Percentiles rank a stretch among this genome's conserved stretches.
phyloP scores from a whole-genome alignment of 2,113 vertebrate genomes.

The Trematomus loennbergii region DNA sequence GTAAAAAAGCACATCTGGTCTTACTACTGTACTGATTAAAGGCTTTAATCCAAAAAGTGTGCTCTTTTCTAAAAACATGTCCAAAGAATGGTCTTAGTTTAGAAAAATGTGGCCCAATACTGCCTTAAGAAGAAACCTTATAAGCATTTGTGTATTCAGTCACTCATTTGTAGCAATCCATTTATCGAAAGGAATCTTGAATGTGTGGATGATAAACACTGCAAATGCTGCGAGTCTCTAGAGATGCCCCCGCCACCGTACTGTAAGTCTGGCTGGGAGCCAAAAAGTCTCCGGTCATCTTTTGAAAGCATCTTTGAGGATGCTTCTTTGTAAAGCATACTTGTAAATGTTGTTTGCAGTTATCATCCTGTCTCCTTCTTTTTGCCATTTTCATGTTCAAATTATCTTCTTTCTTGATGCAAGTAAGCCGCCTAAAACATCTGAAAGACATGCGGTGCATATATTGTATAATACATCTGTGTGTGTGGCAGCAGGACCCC shows the following conservation, averaged over 20 bases:
- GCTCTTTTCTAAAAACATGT: background rate
- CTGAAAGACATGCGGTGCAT: background rate
- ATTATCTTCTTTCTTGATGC: background rate
- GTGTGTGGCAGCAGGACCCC: background rate
- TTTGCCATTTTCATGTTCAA: background rate
- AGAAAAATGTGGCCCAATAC: background rate
- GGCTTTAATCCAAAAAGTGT: background rate
- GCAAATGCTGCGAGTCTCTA: constrained; percentile 12
- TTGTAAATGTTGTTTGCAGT: constrained; percentile 9
- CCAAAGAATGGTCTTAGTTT: background rate
- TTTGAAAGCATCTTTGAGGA: constrained; percentile 26
- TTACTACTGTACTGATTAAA: background rate
- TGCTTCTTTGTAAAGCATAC: background rate
- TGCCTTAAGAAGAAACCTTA: background rate
- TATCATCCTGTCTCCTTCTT: background rate
- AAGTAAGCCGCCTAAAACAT: background rate
- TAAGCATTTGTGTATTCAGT: background rate
- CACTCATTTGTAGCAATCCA: constrained; percentile 2
- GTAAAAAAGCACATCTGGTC: background rate
- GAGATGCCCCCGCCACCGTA: constrained; percentile 18
- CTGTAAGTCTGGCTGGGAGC: constrained; percentile 5
- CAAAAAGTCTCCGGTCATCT: constrained; percentile 31
- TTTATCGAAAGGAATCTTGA: constrained; percentile 7
- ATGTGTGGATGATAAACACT: constrained; percentile 23
- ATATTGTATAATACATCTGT: background rate